Base-by-base conservation (phyloP, 2,888 invertebrate species). In the Anaspis maculata region DNA sequence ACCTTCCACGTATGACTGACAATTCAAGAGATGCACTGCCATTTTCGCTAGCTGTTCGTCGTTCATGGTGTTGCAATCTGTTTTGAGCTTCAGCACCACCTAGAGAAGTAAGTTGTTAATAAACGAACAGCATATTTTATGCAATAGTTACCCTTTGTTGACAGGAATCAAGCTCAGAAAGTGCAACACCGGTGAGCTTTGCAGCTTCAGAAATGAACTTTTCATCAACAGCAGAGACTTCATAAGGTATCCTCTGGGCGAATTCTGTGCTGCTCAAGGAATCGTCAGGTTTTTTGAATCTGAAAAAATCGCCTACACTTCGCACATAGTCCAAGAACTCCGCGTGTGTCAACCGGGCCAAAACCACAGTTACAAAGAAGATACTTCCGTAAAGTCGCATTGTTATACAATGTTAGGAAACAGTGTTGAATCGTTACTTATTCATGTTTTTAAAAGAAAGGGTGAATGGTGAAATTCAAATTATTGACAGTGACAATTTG, bases 41-140 rank as follows among this genome's bases (percentile, higher is more conserved):
- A 81, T 55, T 59, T 79, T 80, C 1, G 76, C 75, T 14, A 81
- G 52, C 37, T 79, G 72, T 49, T 80, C 79, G 49, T 79, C 79
- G 14, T 73, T 69, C 59, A 81, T 66, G 24, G 66, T 67, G 31
- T 70, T 62, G 52, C 77, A 80, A 28, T 73, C 71, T 16, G 68
- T 68, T 58, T 70, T 69, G 29, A 80, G 61, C 51, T 70, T 72
- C 49, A 77, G 65, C 2, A 80, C 67, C 12, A 79, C 72, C 74
- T 78, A 19, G n/a, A 16, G 24, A 22, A 15, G 13, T 13, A 14
- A 3, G 21, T 10, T 22, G 19, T 19, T 5, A 9, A 19, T 6
- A 19, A 9, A 19, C 9, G 19, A 19, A 19, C n/a, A n/a, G n/a
- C n/a, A n/a, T n/a, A n/a, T n/a, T n/a, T n/a, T n/a, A n/a, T n/a